These are phyloP conservation scores for Henicopernis longicauda DNA, from an alignment of 2,113 vertebrate genomes.

Conservation along the genomic window DNA sequence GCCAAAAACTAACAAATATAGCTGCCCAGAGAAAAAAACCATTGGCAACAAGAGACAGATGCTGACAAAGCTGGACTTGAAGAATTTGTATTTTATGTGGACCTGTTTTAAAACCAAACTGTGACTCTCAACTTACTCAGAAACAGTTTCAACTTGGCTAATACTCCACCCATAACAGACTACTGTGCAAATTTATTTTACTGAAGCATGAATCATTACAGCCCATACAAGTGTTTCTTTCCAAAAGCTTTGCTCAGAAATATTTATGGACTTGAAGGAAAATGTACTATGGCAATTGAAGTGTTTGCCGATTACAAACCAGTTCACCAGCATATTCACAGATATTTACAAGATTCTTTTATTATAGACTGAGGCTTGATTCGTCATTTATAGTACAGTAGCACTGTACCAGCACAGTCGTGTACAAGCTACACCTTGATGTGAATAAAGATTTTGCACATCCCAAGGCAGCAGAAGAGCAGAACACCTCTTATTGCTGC, in stretches of 20 bases:
- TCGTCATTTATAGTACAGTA: not conserved
- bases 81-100: slow-evolving; percentile 3
- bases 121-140: slow-evolving; percentile 35
- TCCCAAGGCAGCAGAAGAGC: not conserved
- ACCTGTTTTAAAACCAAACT: slow-evolving; percentile 46
- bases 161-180: slow-evolving; percentile 27
- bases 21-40: not conserved
- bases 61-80: slow-evolving; percentile 22
- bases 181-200: slow-evolving; percentile 42
- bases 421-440: not conserved
- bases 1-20: slow-evolving; percentile 50
- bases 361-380: not conserved
- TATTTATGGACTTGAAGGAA: slow-evolving; percentile 33
- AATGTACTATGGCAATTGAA: not conserved
- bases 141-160: slow-evolving; percentile 39
- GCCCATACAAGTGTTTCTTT: not conserved
- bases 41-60: slow-evolving; percentile 31
- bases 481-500: not conserved
- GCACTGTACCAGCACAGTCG: not conserved
- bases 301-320: not conserved
- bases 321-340: not conserved
- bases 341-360: not conserved
- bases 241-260: slow-evolving; percentile 10
- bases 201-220: slow-evolving; percentile 46
- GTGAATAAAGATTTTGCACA: not conserved